Evolutionary conservation across 2,113 vertebrate species (phyloP), one percentile per base, ranked within the genome.

Genomic region (Lepus americanus): DNA sequence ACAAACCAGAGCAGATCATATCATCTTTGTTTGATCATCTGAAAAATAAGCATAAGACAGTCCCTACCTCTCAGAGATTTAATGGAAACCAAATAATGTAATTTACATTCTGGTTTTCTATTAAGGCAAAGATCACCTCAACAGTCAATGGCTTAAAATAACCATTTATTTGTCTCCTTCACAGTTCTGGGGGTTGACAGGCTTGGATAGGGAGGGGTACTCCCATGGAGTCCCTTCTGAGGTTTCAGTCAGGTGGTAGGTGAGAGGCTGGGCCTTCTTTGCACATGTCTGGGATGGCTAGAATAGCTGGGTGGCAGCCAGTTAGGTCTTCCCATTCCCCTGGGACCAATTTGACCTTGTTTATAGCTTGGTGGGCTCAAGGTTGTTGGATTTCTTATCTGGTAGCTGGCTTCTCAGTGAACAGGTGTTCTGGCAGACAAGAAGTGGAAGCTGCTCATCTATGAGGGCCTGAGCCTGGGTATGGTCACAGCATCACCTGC

Each of bases 211-310:
- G 9, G 33, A 44, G 44, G 55, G n/a, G 6, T 74, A 17, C 61
- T 61, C n/a, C 5, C 9, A 55, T 5, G 6, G 66, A 13, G 19
- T 19, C 9, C 17, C 49, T 80, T 25, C 61, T 23, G 7, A 2
- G 3, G 11, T 16, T 4, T 0, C 22, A 4, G 2, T 22, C 5
- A 31, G 33, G 67, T 2, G 14, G 9, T 76, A n/a, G 23, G 10
- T 39, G 5, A 51, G 61, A 36, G 36, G 8, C 19, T 23, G 14
- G 8, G 13, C 44, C 44, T 39, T 83, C 80, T 77, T 73, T 36
- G 53, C 3, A 25, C 23, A 39, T 1, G 36, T 12, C 51, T 69
- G 20, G 6, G 23, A 7, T 73, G 27, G 6, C 10, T 27, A 87
- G 10, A 63, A 39, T 11, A 91, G 70, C 36, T 33, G 19, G 7